Evolutionary conservation across 2,888 invertebrate species (phyloP).

Genomic region (Crioceris asparagi): DNA sequence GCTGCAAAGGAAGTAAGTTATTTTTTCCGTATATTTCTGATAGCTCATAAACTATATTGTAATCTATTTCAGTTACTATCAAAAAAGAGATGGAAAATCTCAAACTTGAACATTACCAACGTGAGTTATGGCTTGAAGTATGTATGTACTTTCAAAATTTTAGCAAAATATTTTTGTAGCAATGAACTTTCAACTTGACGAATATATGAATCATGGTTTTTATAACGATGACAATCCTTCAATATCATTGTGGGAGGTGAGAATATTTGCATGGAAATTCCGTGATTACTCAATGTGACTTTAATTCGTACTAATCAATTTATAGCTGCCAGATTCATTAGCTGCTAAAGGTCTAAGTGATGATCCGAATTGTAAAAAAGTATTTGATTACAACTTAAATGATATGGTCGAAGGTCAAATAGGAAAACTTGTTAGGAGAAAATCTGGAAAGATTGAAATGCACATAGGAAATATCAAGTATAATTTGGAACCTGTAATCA

Average conservation of each 20-base stretch:
- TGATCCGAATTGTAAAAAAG: slow-evolving; percentile 26
- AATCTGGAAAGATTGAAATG: slow-evolving; percentile 32
- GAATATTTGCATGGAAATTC: too few species aligned
- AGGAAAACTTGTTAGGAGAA: slow-evolving; percentile 30
- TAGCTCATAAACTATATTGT: background rate
- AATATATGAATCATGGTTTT: slow-evolving; percentile 21
- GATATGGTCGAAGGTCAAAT: slow-evolving; percentile 34
- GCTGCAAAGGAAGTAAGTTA: slow-evolving; percentile 20
- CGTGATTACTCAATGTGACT: too few species aligned
- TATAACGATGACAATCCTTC: slow-evolving; percentile 28
- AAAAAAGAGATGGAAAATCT: too few species aligned
- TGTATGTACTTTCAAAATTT: too few species aligned
- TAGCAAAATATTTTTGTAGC: too few species aligned
- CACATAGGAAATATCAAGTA: slow-evolving; percentile 30
- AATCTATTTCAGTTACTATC: too few species aligned
- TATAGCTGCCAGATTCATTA: slow-evolving; percentile 33
- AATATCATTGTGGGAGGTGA: slow-evolving; percentile 29
- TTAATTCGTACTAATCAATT: too few species aligned
- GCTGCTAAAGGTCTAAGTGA: slow-evolving; percentile 32
- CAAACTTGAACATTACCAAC: too few species aligned
- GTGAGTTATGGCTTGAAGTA: too few species aligned
- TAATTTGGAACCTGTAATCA: slow-evolving; percentile 23
- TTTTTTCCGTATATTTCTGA: background rate
- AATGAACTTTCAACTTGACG: too few species aligned
- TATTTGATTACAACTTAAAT: slow-evolving; percentile 28